These are phyloP conservation scores for Arremon aurantiirostris DNA, from an alignment of 2,797 vertebrate species.

Conservation along the genomic window DNA sequence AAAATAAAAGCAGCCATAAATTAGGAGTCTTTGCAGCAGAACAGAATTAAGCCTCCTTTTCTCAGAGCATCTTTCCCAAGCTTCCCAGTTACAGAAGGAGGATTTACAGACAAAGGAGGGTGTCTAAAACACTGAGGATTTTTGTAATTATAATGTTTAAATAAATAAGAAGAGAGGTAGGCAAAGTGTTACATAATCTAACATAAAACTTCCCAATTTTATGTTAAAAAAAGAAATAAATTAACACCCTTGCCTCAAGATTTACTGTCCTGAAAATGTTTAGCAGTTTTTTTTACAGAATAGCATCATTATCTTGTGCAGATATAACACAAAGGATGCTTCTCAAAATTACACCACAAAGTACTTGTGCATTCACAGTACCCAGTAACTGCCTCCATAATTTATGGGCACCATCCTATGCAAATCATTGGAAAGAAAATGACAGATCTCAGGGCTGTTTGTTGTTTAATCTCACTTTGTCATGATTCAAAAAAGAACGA, in stretches of 20 bases:
- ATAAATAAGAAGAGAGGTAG: not conserved
- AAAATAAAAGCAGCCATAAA: not conserved
- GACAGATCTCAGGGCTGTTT: conserved; percentile 11
- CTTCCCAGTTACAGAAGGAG: not conserved
- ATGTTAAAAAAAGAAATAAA: not conserved
- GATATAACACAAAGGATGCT: not conserved
- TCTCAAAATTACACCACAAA: not conserved
- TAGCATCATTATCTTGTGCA: not conserved
- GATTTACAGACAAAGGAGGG: not conserved
- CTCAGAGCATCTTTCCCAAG: not conserved
- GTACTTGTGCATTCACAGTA: not conserved
- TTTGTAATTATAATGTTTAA: not conserved
- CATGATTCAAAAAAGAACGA: conserved; percentile 26
- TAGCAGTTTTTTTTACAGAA: not conserved
- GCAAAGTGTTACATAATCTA: not conserved
- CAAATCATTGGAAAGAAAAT: conserved; percentile 44
- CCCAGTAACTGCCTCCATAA: not conserved
- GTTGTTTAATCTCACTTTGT: conserved; percentile 53
- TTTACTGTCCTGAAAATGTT: not conserved
- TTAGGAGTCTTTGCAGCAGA: not conserved
- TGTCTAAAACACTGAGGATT: not conserved
- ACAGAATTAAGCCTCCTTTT: not conserved
- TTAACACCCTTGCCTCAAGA: not conserved
- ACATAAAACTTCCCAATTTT: not conserved
- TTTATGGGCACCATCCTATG: conserved; percentile 46